Percentiles rank a stretch among this genome's conserved stretches.
Evolutionary conservation across 2,888 invertebrate genomes (phyloP).

Genomic region (Deroplatys truncata): DNA sequence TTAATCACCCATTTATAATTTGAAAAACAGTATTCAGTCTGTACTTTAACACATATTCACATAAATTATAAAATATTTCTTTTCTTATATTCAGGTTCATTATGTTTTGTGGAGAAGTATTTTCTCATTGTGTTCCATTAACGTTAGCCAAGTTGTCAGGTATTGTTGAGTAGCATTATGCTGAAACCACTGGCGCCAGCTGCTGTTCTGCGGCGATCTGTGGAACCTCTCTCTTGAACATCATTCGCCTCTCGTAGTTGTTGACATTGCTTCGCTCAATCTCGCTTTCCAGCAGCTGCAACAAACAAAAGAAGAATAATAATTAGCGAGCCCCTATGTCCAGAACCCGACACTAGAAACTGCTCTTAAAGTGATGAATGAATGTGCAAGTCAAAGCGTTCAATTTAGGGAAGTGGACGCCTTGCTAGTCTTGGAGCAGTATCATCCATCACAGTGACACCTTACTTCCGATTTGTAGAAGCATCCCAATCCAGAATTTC

Average conservation of each 20-base stretch:
- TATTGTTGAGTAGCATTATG: not conserved
- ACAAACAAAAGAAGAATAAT: not conserved
- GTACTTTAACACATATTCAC: constrained; percentile 3
- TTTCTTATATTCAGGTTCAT: not conserved
- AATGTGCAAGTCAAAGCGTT: too few species aligned
- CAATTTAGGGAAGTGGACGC: too few species aligned
- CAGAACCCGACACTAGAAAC: too few species aligned
- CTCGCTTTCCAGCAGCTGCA: constrained; percentile 28
- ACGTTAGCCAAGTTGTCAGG: not conserved
- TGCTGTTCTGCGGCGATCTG: not conserved
- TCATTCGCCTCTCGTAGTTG: constrained; percentile 27
- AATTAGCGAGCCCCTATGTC: not conserved
- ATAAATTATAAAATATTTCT: constrained; percentile 11
- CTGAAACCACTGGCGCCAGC: not conserved
- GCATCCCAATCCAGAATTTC: too few species aligned
- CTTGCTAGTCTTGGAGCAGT: too few species aligned
- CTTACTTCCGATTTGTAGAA: too few species aligned
- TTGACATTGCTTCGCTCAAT: constrained; percentile 23
- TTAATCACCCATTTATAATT: not conserved
- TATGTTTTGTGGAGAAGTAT: not conserved
- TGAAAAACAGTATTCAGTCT: not conserved
- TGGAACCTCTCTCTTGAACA: constrained; percentile 27
- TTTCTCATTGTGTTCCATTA: not conserved
- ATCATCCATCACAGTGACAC: too few species aligned
- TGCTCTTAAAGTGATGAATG: too few species aligned